Base-by-base conservation (phyloP, 2,888 invertebrate species). In the Sepioteuthis lessoniana region DNA sequence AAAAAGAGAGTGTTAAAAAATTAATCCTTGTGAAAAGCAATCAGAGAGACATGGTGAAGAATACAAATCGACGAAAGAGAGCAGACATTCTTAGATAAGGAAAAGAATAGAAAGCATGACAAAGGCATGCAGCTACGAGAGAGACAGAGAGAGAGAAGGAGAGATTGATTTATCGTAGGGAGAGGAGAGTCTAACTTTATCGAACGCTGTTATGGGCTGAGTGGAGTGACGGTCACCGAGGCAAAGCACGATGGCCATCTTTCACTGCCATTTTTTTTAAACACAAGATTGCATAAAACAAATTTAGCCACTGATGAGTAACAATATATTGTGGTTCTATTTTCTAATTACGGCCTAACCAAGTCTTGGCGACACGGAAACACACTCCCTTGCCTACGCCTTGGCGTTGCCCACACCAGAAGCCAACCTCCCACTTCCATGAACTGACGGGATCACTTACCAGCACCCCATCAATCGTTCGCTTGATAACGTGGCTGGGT, bases 371-470 rank as follows among this genome's bases (percentile, higher is more conserved):
- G n/a, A 76, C 76, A 76, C n/a, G 16, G n/a, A 76, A 76, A n/a
- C 19, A 35, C n/a, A 16, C 76, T n/a, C 16, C 76, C n/a, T 76
- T 35, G 76, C 76, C 60, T 28, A 1, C 60, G 31, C 31, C 28
- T 60, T 31, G 31, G 60, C 60, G 31, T 28, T 31, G 25, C 60
- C 60, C 76, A 76, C n/a, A 35, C n/a, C n/a, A 76, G 16, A 35
- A 35, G 8, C 76, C 76, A 3, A n/a, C 76, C 35, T 35, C 76
- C 7, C 35, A 5, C 16, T n/a, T 76, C 16, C 16, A 16, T 13
- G 76, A 76, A n/a, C 76, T n/a, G 76, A n/a, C 76, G n/a, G 76
- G n/a, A 76, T 76, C 76, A 76, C 76, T 76, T 76, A 76, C 76
- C 76, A 76, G 76, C 76, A 76, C 76, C 76, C 76, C 76, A 76